phyloP scores from a whole-genome alignment of 2,113 vertebrate genomes.

The Xenopus borealis region DNA sequence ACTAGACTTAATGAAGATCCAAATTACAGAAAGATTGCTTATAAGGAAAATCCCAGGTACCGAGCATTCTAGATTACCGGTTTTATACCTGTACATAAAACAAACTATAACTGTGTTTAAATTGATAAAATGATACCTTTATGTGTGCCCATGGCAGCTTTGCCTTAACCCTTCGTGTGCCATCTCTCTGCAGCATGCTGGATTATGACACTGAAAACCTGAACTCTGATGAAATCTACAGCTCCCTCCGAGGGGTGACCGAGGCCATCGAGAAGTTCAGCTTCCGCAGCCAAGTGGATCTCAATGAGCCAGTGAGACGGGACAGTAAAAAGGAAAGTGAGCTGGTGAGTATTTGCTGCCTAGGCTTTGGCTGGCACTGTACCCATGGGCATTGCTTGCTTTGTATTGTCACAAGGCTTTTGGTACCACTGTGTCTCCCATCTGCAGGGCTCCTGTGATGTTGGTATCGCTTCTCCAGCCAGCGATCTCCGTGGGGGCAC shows the following conservation, averaged over 20 bases:
- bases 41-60: too few relatives aligned
- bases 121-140: too few relatives aligned
- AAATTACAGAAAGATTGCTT: too few relatives aligned
- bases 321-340: constrained; percentile 91
- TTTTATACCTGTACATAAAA: too few relatives aligned
- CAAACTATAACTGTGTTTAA: too few relatives aligned
- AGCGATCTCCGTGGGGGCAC: constrained; percentile 63
- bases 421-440: background rate
- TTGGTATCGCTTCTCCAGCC: constrained; percentile 64
- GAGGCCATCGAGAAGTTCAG: constrained; percentile 98
- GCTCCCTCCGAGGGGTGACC: constrained; percentile 93
- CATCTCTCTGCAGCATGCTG: constrained; percentile 79
- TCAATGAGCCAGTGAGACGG: constrained; percentile 88
- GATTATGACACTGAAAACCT: constrained; percentile 98
- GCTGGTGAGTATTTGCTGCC: constrained; percentile 69
- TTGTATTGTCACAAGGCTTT: too few relatives aligned
- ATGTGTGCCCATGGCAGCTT: background rate
- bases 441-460: constrained; percentile 66
- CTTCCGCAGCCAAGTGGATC: constrained; percentile 96
- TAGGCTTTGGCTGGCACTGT: too few relatives aligned
- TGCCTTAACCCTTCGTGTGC: background rate
- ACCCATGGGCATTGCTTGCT: too few relatives aligned
- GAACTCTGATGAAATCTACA: constrained; percentile 99
- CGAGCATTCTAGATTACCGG: too few relatives aligned
- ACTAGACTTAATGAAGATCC: too few relatives aligned